Evolutionary conservation across 53 echinoderm and acorn worm genomes (phyloP).

Genomic region (Holothuria leucospilota): DNA sequence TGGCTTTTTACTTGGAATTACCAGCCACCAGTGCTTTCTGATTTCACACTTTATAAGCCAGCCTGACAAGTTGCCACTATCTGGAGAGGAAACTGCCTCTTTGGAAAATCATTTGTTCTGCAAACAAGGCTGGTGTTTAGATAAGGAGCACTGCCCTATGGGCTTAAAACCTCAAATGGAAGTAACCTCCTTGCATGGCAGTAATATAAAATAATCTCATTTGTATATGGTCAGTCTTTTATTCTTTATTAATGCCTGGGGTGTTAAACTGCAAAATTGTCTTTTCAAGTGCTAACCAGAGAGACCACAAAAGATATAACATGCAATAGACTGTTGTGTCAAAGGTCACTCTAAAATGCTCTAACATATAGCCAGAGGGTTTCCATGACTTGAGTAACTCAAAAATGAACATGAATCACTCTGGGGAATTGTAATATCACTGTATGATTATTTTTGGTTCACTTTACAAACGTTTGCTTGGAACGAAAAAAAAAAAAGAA

Average conservation of each 20-base stretch:
- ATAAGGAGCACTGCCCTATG: background rate
- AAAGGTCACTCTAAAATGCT: conserved; percentile 13
- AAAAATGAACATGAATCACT: no score
- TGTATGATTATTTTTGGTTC: no score
- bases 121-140: conserved; percentile 21
- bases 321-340: conserved; percentile 9
- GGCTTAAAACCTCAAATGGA: conserved; percentile 11
- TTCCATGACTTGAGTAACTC: no score
- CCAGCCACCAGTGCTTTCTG: no score
- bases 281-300: background rate
- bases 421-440: no score
- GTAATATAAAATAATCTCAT: conserved; percentile 17
- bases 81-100: conserved; percentile 10
- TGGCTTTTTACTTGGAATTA: no score
- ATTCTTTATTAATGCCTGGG: conserved; percentile 23
- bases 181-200: background rate
- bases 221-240: conserved; percentile 19
- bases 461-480: no score
- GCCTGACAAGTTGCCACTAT: background rate
- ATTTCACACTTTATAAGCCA: no score
- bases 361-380: no score
- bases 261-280: conserved; percentile 2
- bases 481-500: no score
- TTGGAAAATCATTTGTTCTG: conserved; percentile 14
- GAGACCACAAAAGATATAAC: background rate